Base-by-base conservation (phyloP, 2,113 vertebrate genomes). In the Lagopus leucura region DNA sequence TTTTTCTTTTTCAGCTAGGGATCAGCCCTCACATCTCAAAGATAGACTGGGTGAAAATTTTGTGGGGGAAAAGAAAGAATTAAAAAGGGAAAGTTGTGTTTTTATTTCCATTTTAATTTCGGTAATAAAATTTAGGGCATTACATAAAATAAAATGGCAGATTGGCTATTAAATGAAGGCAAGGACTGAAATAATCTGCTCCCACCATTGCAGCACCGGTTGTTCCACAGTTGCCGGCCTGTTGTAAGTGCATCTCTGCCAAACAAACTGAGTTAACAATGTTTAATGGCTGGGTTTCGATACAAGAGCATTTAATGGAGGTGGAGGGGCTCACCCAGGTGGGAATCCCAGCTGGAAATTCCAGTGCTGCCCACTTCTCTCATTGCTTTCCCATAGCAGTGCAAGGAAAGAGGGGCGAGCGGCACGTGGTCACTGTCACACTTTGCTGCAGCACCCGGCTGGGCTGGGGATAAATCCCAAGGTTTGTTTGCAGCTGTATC, bases 361-460 rank as follows among this genome's bases (percentile, higher is more conserved):
- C 30, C 54, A 18, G 54, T 18, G 28, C 54, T 55, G 54, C 54
- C 28, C 10, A 8, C 54, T 30, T 19, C 60, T 61, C 28, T 72
- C 36, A 0, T 0, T 11, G 38, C 21, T 50, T 28, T 14, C 32
- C 42, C 64, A 5, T 10, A 25, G 19, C 7, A 4, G 1, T 4
- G 3, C 8, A 10, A 76, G 58, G 57, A 32, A 43, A 36, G 2
- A 2, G 3, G 13, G 19, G 2, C 18, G 1, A 6, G 58, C 0
- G 15, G 54, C 17, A 6, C 18, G 28, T 22, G 21, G 30, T 30
- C 57, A 3, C 10, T 16, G 2, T 5, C 30, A 14, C 30, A 21
- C 9, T 27, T 13, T 34, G 1, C 10, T 28, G 38, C 2, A 20
- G 40, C 6, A 8, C 45, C 45, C 8, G 19, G 18, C 45, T 61